Percentiles rank a stretch among this genome's conserved stretches.
Conservation (phyloP, 2,888 invertebrate species). For the Euzetes globulus region DNA sequence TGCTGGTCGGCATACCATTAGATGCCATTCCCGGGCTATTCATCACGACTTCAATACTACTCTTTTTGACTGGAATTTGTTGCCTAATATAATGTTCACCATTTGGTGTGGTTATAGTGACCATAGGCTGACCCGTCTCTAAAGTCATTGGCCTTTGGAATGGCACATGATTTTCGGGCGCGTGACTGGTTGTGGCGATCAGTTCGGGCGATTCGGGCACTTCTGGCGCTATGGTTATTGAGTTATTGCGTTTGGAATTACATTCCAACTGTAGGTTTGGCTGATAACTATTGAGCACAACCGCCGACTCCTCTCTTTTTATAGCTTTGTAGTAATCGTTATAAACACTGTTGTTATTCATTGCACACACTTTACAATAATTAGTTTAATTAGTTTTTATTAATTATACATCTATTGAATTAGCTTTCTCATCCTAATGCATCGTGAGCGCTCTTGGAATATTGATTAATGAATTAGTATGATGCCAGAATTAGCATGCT, state of each 20-base stretch:
- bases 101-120: slow-evolving; percentile 13
- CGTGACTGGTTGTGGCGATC: not conserved
- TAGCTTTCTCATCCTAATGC: no score
- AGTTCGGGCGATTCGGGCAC: no score
- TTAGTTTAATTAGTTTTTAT: no score
- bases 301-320: not conserved
- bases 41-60: not conserved
- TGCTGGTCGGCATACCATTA: no score
- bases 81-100: not conserved
- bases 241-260: not conserved
- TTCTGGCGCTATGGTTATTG: not conserved
- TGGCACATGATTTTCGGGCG: not conserved
- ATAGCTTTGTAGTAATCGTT: slow-evolving; percentile 23
- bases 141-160: not conserved
- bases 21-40: not conserved
- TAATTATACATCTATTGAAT: no score
- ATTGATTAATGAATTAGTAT: no score
- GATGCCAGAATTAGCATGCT: no score
- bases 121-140: not conserved
- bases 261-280: not conserved
- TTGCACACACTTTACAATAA: no score
- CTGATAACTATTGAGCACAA: not conserved
- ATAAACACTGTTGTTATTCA: not conserved
- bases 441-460: no score
- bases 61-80: not conserved